These are phyloP conservation scores for Sebastes flavidus DNA, from an alignment of 2,797 vertebrate species.

Conservation along the genomic window DNA sequence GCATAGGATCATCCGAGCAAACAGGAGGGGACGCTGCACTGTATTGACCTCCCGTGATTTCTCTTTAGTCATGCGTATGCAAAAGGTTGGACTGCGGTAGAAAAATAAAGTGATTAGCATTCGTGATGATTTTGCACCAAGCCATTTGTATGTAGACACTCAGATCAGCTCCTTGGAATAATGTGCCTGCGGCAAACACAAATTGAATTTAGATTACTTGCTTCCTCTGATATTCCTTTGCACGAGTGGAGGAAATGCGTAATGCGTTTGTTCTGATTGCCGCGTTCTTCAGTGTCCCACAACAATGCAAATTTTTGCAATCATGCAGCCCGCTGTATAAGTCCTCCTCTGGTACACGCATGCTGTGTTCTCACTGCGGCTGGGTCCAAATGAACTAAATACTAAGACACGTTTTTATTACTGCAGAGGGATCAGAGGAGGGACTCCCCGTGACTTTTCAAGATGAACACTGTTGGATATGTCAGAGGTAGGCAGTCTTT, in stretches of 20 bases:
- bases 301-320: background rate
- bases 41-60: conserved; percentile 18
- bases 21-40: background rate
- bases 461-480: background rate
- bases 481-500: background rate
- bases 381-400: background rate
- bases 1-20: background rate
- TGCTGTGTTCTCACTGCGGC: background rate
- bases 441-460: background rate
- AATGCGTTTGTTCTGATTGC: conserved; percentile 40
- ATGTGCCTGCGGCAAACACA: conserved; percentile 24
- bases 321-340: background rate
- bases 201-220: conserved; percentile 44
- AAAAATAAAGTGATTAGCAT: conserved; percentile 20
- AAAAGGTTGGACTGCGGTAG: background rate
- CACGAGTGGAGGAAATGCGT: conserved; percentile 9
- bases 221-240: conserved; percentile 31
- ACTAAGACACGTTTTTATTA: background rate
- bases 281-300: background rate
- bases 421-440: background rate
- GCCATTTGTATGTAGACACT: conserved; percentile 1
- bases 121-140: background rate
- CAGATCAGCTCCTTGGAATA: conserved; percentile 5
- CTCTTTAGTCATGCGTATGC: background rate
- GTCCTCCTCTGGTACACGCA: background rate